Evolutionary conservation across 2,888 invertebrate species (phyloP).

Genomic region (Poecilus cupreus): DNA sequence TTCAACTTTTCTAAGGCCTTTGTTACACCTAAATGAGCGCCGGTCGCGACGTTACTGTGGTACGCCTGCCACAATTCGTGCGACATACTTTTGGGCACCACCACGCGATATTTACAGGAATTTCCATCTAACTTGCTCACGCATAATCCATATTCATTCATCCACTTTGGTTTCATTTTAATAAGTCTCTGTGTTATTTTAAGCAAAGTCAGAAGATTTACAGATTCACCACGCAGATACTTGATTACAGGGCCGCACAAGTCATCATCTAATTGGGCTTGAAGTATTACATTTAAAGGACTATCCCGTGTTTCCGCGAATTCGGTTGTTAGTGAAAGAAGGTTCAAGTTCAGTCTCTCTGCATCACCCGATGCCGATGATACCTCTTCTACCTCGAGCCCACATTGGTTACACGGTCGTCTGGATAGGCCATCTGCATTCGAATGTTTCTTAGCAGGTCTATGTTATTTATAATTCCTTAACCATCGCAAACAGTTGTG

Average conservation of each 20-base stretch:
- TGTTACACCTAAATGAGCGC: slow-evolving; percentile 23
- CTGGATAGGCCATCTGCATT: slow-evolving; percentile 64
- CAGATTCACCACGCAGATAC: background rate
- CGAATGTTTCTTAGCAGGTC: slow-evolving; percentile 60
- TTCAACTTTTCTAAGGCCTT: slow-evolving; percentile 2
- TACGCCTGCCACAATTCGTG: background rate
- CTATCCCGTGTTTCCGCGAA: background rate
- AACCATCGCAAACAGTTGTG: background rate
- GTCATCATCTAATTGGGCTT: background rate
- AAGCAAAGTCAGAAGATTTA: background rate
- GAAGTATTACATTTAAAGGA: too few species aligned
- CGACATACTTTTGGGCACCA: background rate
- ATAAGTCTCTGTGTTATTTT: background rate
- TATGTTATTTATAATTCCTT: slow-evolving; percentile 33
- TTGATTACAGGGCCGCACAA: background rate
- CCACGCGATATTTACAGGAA: background rate
- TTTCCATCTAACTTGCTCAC: background rate
- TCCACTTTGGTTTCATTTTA: background rate
- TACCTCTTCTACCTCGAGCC: too few species aligned
- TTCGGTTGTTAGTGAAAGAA: too few species aligned
- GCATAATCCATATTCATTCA: background rate
- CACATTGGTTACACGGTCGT: slow-evolving; percentile 60
- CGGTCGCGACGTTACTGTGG: background rate
- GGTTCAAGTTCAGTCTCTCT: too few species aligned
- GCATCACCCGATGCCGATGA: too few species aligned